Evolutionary conservation across 2,113 vertebrate genomes (phyloP).

Genomic region (Odontesthes bonariensis): DNA sequence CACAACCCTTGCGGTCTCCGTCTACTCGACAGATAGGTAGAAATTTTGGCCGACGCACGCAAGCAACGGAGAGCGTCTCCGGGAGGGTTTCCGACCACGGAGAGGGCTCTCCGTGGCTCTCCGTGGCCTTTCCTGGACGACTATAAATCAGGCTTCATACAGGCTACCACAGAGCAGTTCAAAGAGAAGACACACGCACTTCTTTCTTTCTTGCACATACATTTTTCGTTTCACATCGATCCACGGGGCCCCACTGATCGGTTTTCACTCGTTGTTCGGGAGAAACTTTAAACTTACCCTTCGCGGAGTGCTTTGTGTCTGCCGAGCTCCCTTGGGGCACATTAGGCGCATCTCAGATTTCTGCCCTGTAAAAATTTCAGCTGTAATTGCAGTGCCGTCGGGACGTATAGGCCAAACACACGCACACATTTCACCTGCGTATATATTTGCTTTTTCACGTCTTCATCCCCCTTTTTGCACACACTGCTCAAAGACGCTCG

Average conservation of each 20-base stretch:
- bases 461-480: background rate
- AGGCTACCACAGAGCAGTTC: background rate
- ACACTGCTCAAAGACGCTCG: background rate
- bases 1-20: too few relatives aligned
- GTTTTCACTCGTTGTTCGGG: conserved; percentile 53
- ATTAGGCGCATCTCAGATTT: conserved; percentile 53
- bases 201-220: background rate
- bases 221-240: conserved; percentile 22
- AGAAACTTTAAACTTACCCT: conserved; percentile 54
- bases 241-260: conserved; percentile 38
- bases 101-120: too few relatives aligned
- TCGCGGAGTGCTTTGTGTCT: background rate
- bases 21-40: too few relatives aligned
- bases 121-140: too few relatives aligned
- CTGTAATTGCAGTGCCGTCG: conserved; percentile 42
- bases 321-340: conserved; percentile 7
- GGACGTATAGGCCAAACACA: conserved; percentile 26
- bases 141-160: too few relatives aligned
- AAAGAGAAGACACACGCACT: conserved; percentile 8
- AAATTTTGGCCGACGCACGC: too few relatives aligned
- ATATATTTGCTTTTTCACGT: background rate
- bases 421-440: background rate
- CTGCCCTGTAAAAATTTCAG: conserved; percentile 21
- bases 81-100: too few relatives aligned
- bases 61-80: too few relatives aligned